A percentile compares a stretch with the other conserved stretches of the same genome.
phyloP scores from a whole-genome alignment of 1,140 invertebrate species.

The Tetraneura akinire region DNA sequence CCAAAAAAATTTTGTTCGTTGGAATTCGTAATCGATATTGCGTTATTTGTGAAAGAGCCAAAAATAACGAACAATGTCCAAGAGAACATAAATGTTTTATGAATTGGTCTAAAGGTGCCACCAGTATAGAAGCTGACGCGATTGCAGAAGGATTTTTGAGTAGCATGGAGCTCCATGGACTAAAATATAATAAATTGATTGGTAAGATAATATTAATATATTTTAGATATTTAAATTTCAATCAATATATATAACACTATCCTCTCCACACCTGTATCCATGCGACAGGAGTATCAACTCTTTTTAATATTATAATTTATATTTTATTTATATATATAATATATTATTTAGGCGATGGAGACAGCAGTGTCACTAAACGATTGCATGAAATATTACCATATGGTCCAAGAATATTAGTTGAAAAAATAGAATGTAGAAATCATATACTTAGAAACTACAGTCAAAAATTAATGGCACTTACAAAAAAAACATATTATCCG shows the following conservation, averaged over 20 bases:
- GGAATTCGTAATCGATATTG: slow-evolving; percentile 9
- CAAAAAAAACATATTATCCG: neutral
- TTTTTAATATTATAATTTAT: too few relatives aligned
- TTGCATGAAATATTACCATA: neutral
- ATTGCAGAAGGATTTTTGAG: neutral
- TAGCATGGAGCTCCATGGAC: neutral
- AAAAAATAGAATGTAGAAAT: slow-evolving; percentile 14
- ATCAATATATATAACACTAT: too few relatives aligned
- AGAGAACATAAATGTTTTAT: slow-evolving; percentile 49
- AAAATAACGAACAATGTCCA: neutral
- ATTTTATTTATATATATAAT: too few relatives aligned
- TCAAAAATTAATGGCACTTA: neutral
- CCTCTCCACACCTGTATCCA: too few relatives aligned
- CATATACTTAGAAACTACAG: neutral
- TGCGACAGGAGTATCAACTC: too few relatives aligned
- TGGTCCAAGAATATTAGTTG: neutral
- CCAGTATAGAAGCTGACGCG: neutral
- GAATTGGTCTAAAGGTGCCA: neutral
- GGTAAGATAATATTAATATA: neutral
- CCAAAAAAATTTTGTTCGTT: neutral
- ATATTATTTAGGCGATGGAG: neutral
- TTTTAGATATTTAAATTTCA: neutral
- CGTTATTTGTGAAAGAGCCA: neutral
- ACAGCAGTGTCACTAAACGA: slow-evolving; percentile 10
- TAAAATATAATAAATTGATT: slow-evolving; percentile 1